Conservation (phyloP, 2,888 invertebrate genomes). For the Sphinx pinastri region DNA sequence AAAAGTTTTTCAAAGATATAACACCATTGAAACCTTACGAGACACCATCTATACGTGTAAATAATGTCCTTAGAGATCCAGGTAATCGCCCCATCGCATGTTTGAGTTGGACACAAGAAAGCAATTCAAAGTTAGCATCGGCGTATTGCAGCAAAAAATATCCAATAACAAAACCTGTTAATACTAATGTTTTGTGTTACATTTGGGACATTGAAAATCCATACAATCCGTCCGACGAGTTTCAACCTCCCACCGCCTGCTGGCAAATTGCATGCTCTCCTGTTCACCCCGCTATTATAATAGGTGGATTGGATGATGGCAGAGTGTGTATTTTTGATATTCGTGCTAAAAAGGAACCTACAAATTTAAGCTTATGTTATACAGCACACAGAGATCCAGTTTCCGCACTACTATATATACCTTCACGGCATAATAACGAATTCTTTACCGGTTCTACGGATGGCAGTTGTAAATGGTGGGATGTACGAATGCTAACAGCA, state of each 20-base stretch:
- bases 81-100: slow-evolving; percentile 75
- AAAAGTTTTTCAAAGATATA: slow-evolving; percentile 86
- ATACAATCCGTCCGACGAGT: slow-evolving; percentile 40
- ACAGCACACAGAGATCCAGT: slow-evolving; percentile 77
- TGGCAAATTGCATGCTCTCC: slow-evolving; percentile 61
- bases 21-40: slow-evolving; percentile 72
- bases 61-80: slow-evolving; percentile 86
- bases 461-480: slow-evolving; percentile 87
- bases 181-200: slow-evolving; percentile 80
- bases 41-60: slow-evolving; percentile 77
- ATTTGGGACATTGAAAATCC: slow-evolving; percentile 85
- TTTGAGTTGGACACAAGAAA: slow-evolving; percentile 87
- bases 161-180: slow-evolving; percentile 41
- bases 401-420: slow-evolving; percentile 80
- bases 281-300: slow-evolving; percentile 45
- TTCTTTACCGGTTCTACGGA: slow-evolving; percentile 86
- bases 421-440: slow-evolving; percentile 83
- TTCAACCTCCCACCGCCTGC: slow-evolving; percentile 54
- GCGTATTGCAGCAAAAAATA: slow-evolving; percentile 79
- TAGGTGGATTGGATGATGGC: slow-evolving; percentile 61
- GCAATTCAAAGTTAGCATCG: slow-evolving; percentile 84
- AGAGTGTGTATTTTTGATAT: slow-evolving; percentile 87
- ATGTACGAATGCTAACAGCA: slow-evolving; percentile 83
- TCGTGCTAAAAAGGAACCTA: slow-evolving; percentile 88
- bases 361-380: slow-evolving; percentile 83